Evolutionary conservation across 2,888 invertebrate genomes (phyloP).

Genomic region (Drosophila neonasuta): DNA sequence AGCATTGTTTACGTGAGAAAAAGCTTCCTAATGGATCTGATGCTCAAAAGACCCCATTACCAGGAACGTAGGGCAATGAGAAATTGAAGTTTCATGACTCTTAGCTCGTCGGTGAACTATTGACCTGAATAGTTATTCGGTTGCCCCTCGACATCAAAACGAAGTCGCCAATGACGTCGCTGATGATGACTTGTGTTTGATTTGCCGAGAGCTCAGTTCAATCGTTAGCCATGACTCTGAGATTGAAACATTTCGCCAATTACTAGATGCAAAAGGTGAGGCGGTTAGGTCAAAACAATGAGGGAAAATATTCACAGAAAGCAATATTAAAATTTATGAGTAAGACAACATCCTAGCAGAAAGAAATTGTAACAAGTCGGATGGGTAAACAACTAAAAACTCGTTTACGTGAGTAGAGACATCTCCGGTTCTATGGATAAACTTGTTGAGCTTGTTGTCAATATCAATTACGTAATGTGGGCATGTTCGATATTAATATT

Average conservation of each 20-base stretch:
- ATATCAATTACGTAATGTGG: constrained; percentile 73
- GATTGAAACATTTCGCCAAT: constrained; percentile 72
- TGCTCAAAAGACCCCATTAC: constrained; percentile 12
- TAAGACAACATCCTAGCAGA: constrained; percentile 31
- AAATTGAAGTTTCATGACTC: constrained; percentile 57
- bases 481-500: constrained; percentile 62
- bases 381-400: constrained; percentile 20
- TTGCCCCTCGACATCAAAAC: constrained; percentile 49
- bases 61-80: constrained; percentile 37
- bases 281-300: constrained; percentile 51
- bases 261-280: constrained; percentile 50
- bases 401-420: constrained; percentile 25
- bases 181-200: constrained; percentile 69
- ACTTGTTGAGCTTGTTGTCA: constrained; percentile 53
- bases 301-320: constrained; percentile 6
- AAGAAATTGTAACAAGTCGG: constrained; percentile 8
- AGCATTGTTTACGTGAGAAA: constrained; percentile 1
- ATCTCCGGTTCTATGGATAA: constrained; percentile 22
- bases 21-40: constrained; percentile 1
- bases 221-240: constrained; percentile 19
- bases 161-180: constrained; percentile 63
- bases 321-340: constrained; percentile 28
- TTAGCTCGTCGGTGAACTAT: constrained; percentile 62
- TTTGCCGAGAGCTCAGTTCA: constrained; percentile 46
- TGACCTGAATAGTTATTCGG: constrained; percentile 66